These are phyloP conservation scores for Agriopis aurantiaria DNA, from an alignment of 2,888 invertebrate genomes.

Conservation along the genomic window DNA sequence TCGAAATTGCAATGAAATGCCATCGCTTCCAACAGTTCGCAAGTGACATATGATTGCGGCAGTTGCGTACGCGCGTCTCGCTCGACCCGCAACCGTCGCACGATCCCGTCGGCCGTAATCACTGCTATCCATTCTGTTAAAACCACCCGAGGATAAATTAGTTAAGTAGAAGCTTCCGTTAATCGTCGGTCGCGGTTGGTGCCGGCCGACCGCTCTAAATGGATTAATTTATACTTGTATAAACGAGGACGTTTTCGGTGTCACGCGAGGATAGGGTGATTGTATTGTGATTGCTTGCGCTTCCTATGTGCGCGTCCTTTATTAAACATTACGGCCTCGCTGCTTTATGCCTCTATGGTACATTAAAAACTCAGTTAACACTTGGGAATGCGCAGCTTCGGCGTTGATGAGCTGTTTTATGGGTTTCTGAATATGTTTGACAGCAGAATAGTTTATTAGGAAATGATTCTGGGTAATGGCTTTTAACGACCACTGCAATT, in stretches of 20 bases:
- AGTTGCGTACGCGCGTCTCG: constrained; percentile 58
- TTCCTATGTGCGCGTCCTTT: constrained; percentile 83
- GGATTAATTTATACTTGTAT: constrained; percentile 87
- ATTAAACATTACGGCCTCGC: constrained; percentile 66
- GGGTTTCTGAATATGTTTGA: constrained; percentile 49
- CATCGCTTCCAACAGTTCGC: constrained; percentile 52
- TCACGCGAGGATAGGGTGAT: constrained; percentile 86
- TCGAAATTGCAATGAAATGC: neutral
- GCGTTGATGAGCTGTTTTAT: constrained; percentile 55
- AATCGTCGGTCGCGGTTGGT: constrained; percentile 83
- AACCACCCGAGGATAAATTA: constrained; percentile 87
- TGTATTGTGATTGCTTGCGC: constrained; percentile 84
- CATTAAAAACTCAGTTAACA: constrained; percentile 43
- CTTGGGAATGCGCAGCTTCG: constrained; percentile 25
- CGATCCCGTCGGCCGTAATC: constrained; percentile 80
- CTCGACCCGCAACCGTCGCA: constrained; percentile 68
- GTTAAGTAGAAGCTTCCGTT: constrained; percentile 87
- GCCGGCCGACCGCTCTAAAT: constrained; percentile 83
- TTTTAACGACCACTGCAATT: constrained; percentile 31
- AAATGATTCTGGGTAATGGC: constrained; percentile 41
- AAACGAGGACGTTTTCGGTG: constrained; percentile 86
- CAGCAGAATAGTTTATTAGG: constrained; percentile 31
- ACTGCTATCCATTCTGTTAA: constrained; percentile 87
- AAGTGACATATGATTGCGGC: constrained; percentile 61
- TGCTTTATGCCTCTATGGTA: constrained; percentile 34